A percentile compares a stretch with the other conserved stretches of the same genome.
Evolutionary conservation across 2,113 vertebrate genomes (phyloP).

Genomic region (Irena cyanogastra): DNA sequence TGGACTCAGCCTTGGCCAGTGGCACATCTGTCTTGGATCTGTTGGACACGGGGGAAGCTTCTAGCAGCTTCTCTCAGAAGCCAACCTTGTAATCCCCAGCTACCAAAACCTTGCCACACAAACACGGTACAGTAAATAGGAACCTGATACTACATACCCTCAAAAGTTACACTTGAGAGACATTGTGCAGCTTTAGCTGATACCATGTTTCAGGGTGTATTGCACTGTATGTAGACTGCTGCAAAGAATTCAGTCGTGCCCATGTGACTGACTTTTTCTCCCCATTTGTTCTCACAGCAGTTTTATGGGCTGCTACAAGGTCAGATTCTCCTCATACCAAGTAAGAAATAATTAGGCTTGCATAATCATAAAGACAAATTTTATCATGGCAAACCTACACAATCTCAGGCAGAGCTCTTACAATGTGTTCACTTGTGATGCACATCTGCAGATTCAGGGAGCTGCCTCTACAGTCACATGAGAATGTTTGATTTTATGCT

Average conservation of each 20-base stretch:
- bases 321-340: background rate
- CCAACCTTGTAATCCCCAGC: background rate
- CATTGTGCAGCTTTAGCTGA: background rate
- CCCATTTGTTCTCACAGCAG: background rate
- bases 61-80: background rate
- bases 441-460: background rate
- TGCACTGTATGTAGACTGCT: background rate
- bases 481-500: background rate
- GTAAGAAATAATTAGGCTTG: background rate
- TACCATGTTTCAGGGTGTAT: background rate
- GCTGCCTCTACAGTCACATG: background rate
- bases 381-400: background rate
- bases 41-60: background rate
- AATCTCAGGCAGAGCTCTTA: background rate
- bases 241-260: background rate
- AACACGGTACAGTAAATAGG: background rate
- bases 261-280: background rate
- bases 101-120: background rate
- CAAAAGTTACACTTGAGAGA: background rate
- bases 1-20: background rate
- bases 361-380: background rate
- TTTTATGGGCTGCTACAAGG: background rate
- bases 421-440: background rate
- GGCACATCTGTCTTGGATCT: background rate
- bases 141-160: background rate